Percentiles rank a stretch among this genome's conserved stretches.
Conservation (phyloP, 1,140 invertebrate genomes). For the Lethrus apterus region DNA sequence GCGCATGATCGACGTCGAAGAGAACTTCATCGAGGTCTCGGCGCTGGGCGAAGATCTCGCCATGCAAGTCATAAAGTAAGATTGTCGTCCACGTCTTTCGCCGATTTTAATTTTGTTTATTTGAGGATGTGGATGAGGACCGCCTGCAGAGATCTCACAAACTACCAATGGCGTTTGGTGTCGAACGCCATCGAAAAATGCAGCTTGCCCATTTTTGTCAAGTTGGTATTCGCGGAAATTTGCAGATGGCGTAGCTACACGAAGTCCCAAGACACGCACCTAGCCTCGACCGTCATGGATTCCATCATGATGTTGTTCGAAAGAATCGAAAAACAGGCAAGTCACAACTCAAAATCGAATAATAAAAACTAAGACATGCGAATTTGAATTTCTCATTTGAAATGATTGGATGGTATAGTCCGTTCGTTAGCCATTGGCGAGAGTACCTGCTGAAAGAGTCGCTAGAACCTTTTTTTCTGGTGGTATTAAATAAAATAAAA, state of each 20-base stretch:
- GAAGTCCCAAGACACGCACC: slow-evolving; percentile 81
- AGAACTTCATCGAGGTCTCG: slow-evolving; percentile 89
- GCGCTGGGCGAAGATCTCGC: slow-evolving; percentile 89
- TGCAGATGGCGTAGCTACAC: slow-evolving; percentile 96
- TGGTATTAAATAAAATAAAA: slow-evolving; percentile 9
- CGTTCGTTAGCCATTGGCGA: too few relatives aligned
- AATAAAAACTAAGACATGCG: slow-evolving; percentile 7
- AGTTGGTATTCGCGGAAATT: slow-evolving; percentile 93
- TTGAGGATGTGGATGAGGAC: slow-evolving; percentile 85
- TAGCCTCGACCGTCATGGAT: slow-evolving; percentile 94
- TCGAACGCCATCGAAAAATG: slow-evolving; percentile 89
- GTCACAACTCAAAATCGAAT: too few relatives aligned
- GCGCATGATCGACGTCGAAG: slow-evolving; percentile 82
- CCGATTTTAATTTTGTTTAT: not conserved
- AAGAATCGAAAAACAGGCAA: slow-evolving; percentile 82
- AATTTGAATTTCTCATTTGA: too few relatives aligned
- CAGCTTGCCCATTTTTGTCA: slow-evolving; percentile 94
- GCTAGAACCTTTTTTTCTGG: too few relatives aligned
- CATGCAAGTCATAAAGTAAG: slow-evolving; percentile 81
- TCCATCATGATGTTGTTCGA: slow-evolving; percentile 96
- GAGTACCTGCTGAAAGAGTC: slow-evolving; percentile 1
- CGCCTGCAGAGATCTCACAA: slow-evolving; percentile 78
- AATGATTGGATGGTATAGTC: too few relatives aligned
- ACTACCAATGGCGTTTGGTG: slow-evolving; percentile 92
- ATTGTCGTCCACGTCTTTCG: not conserved